phyloP scores from a whole-genome alignment of 1,140 invertebrate species.

The Belonocnema kinseyi region DNA sequence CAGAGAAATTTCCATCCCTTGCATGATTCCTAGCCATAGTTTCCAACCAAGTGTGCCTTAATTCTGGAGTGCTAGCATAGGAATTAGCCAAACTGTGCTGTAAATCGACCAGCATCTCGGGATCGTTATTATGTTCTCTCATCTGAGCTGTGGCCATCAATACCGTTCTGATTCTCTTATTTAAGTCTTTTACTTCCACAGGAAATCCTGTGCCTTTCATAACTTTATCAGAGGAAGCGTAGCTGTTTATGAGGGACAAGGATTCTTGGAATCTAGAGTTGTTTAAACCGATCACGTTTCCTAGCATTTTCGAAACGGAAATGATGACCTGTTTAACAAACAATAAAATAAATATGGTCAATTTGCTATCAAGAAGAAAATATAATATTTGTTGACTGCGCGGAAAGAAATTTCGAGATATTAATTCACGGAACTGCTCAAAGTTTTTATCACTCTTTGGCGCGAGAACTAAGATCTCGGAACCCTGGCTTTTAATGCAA shows the following conservation, averaged over 20 bases:
- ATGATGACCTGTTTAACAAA: conserved; percentile 83
- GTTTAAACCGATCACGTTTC: conserved; percentile 90
- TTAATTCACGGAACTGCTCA: too few relatives aligned
- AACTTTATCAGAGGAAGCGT: conserved; percentile 92
- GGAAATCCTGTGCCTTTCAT: conserved; percentile 94
- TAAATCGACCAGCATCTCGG: conserved; percentile 93
- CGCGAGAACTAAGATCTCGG: too few relatives aligned
- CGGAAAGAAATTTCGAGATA: too few relatives aligned
- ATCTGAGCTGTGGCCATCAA: conserved; percentile 95
- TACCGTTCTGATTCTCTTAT: conserved; percentile 93
- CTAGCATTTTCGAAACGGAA: conserved; percentile 93
- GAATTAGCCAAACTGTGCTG: conserved; percentile 96
- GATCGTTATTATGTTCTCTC: conserved; percentile 91
- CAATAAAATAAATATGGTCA: conserved; percentile 39
- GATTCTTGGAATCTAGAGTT: conserved; percentile 94
- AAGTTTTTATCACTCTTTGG: too few relatives aligned
- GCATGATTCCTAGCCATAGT: conserved; percentile 93
- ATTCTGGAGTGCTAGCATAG: conserved; percentile 94
- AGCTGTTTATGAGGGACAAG: conserved; percentile 93
- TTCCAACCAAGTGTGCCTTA: conserved; percentile 94
- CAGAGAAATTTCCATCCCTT: conserved; percentile 87
- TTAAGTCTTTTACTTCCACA: conserved; percentile 93
- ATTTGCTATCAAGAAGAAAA: conserved; percentile 42
- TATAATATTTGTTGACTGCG: neutral
- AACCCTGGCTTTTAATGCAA: too few relatives aligned